Evolutionary conservation across 2,113 vertebrate genomes (phyloP), one percentile per base, ranked within the genome.

Genomic region (Aptenodytes forsteri): DNA sequence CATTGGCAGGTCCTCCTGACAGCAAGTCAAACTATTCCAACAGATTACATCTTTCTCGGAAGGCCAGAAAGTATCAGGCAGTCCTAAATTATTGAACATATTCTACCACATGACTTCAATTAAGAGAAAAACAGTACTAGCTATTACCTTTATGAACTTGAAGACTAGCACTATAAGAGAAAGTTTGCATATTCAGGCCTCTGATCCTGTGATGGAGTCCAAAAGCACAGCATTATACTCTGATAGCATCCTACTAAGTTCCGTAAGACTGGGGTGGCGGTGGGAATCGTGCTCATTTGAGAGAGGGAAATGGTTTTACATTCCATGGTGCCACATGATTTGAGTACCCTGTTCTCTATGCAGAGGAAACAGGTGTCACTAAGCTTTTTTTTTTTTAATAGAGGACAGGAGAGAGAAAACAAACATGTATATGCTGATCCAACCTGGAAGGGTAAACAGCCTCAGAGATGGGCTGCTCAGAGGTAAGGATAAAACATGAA

Each of bases 1-100:
- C 54, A 38, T 6, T 97, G 93, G 87, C 87, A 93, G 40, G 62
- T 86, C 18, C 20, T 95, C 34, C 73, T 62, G 75, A 84, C 26
- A 88, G 80, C 8, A 71, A 87, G 42, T 30, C 38, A 96, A 88
- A 70, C 21, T n/a, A 11, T 32, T 90, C 58, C 78, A 88, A 69
- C 49, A 85, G 34, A 78, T 19, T 67, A 22, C 72, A 32, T 72
- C 75, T 73, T 67, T 69, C 87, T 70, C 85, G 62, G 80, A 76
- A 85, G 44, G 27, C 40, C 84, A 90, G 40, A 69, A 82, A 38
- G 13, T 36, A 89, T 65, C 62, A 79, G 26, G 23, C 16, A 27
- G 22, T 59, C 44, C 25, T 90, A 78, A 81, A 20, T 61, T 44
- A 56, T 13, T 72, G 58, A 95, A 47, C 6, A 38, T 25, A 38